Evolutionary conservation across 2,797 vertebrate genomes (phyloP).

Genomic region (Balearica regulorum): DNA sequence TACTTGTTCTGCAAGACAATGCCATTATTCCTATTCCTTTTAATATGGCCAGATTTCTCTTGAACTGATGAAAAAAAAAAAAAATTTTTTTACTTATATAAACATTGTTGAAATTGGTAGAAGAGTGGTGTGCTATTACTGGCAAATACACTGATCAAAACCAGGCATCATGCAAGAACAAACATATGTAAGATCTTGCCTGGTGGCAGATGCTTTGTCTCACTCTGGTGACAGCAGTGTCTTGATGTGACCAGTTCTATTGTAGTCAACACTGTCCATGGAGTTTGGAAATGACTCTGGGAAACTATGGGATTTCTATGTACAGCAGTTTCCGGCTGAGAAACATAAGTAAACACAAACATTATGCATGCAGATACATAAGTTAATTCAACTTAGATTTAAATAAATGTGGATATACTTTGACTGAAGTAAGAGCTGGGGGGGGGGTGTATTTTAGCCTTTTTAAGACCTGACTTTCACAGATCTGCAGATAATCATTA

Average conservation of each 20-base stretch:
- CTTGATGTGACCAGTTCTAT: neutral
- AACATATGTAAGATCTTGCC: neutral
- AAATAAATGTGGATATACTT: neutral
- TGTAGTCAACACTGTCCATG: neutral
- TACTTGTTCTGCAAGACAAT: neutral
- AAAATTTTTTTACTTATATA: neutral
- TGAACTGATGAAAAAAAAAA: neutral
- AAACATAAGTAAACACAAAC: neutral
- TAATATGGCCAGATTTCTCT: neutral
- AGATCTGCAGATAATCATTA: neutral
- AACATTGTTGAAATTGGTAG: neutral
- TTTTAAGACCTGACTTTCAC: neutral
- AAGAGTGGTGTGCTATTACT: neutral
- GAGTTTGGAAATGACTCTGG: neutral
- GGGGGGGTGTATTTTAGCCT: neutral
- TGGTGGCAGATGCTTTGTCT: neutral
- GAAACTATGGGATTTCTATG: neutral
- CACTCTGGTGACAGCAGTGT: neutral
- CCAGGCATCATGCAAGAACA: neutral
- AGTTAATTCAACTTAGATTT: neutral
- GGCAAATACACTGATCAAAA: neutral
- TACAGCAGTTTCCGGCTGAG: neutral
- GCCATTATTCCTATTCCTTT: neutral
- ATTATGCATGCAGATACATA: rapidly evolving
- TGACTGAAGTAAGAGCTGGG: neutral